phyloP scores from a whole-genome alignment of 2,113 vertebrate species.

The Xenotilapia caudafasciata region DNA sequence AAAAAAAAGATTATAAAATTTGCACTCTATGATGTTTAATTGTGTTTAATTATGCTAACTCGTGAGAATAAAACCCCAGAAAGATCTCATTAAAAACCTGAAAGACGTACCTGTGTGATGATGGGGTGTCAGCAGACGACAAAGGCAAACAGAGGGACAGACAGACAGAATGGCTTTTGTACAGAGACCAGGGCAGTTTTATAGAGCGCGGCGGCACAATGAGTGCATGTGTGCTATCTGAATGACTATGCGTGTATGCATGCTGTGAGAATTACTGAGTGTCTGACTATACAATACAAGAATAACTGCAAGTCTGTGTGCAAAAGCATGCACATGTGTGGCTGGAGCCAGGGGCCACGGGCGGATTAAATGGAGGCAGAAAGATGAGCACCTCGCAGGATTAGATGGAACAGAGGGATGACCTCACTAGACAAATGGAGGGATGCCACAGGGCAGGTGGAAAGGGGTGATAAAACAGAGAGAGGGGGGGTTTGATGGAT shows the following conservation, averaged over 20 bases:
- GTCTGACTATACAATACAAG: conserved; percentile 42
- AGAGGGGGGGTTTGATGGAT: neutral
- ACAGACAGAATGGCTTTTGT: conserved; percentile 11
- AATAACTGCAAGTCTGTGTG: conserved; percentile 42
- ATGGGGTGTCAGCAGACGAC: neutral
- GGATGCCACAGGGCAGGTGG: conserved; percentile 27
- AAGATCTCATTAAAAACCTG: neutral
- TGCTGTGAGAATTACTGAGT: conserved; percentile 33
- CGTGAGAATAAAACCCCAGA: neutral
- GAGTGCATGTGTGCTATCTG: neutral
- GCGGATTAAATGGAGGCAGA: conserved; percentile 67
- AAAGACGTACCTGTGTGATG: conserved; percentile 46
- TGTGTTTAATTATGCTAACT: neutral
- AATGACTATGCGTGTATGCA: conserved; percentile 11
- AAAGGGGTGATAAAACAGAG: neutral
- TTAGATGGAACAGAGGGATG: conserved; percentile 65
- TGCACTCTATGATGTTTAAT: neutral
- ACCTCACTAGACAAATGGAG: conserved; percentile 70
- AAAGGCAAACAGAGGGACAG: neutral
- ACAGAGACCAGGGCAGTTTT: conserved; percentile 39
- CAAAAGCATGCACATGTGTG: neutral
- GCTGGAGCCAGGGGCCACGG: conserved; percentile 37
- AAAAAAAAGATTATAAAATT: neutral
- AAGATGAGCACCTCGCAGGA: conserved; percentile 68
- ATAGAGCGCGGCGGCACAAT: conserved; percentile 39